Percentiles rank a stretch among this genome's conserved stretches.
These are phyloP conservation scores for Octodon degus DNA, from an alignment of 2,113 vertebrate genomes.

Conservation along the genomic window DNA sequence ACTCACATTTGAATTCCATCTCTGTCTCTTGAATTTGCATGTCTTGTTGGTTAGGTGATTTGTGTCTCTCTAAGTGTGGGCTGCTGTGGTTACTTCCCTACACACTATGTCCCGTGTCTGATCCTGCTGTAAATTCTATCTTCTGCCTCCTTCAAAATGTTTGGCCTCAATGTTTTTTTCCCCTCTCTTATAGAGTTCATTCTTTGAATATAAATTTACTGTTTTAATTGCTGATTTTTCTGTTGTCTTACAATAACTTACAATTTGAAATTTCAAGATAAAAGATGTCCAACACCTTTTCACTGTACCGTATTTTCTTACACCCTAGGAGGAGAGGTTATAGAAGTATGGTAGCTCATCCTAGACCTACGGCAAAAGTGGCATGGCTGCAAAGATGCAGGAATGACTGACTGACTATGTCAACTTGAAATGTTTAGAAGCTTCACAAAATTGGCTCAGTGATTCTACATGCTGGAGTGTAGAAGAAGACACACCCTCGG, in stretches of 20 bases:
- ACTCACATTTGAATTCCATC: neutral
- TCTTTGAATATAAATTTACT: neutral
- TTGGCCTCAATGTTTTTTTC: neutral
- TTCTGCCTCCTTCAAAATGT: neutral
- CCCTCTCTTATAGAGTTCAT: neutral
- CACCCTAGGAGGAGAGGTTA: neutral
- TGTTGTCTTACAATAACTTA: neutral
- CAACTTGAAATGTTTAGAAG: no score
- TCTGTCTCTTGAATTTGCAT: neutral
- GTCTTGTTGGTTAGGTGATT: neutral
- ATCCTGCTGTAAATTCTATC: neutral
- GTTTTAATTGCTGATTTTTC: neutral
- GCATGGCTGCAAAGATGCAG: neutral
- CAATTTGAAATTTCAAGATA: neutral
- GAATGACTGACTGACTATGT: no score
- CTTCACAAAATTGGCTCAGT: no score
- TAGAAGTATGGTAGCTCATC: neutral
- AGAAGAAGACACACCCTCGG: no score
- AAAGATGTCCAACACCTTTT: neutral
- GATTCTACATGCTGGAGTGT: no score
- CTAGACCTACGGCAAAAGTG: neutral
- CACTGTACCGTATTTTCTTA: neutral
- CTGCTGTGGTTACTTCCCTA: neutral
- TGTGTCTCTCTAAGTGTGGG: neutral
- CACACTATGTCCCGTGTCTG: neutral